Evolutionary conservation across 2,113 vertebrate genomes (phyloP), one percentile per base, ranked within the genome.

Genomic region (Corynorhinus townsendii): DNA sequence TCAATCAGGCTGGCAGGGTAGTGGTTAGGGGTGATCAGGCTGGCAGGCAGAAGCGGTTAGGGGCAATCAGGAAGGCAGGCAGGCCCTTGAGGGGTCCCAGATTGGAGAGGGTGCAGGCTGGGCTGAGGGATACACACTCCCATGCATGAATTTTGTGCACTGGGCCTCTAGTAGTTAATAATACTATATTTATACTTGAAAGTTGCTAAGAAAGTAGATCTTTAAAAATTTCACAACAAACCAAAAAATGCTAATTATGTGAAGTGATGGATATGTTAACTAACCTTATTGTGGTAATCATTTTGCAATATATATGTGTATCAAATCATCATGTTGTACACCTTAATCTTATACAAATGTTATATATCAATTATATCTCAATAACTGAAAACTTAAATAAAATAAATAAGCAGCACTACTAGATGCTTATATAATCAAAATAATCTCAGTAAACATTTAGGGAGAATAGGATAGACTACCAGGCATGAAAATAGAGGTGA

Each of bases 371-470:
- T 75, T 75, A 56, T n/a, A 56, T 54, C 26, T 68, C 54, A 87
- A 64, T 54, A 75, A 75, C 54, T 81, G n/a, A 33, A 54, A 86
- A 94, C 24, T 62, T 62, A 62, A 80, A 94, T 80, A 71, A 62
- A 82, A 85, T 66, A 84, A 91, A 86, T 93, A 71, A 87, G 40
- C 81, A 87, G 49, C 75, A 45, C 38, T 71, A 49, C 33, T 59
- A 45, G 24, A 76, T 84, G 16, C 6, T 75, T 82, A 86, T 47
- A 26, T 49, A 95, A 79, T 54, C 14, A 93, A 52, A 89, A 96
- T 56, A 85, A 85, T 16, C 22, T 20, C n/a, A 28, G 33, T 95
- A 95, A 90, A 52, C 76, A 88, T 83, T 95, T 84, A 81, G 7
- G 15, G n/a, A 28, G 16, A 33, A 68, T 69, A 43, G 47, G 22